These are phyloP conservation scores for Ascidia mentula DNA, from an alignment of 23 tunicate genomes.

Conservation along the genomic window DNA sequence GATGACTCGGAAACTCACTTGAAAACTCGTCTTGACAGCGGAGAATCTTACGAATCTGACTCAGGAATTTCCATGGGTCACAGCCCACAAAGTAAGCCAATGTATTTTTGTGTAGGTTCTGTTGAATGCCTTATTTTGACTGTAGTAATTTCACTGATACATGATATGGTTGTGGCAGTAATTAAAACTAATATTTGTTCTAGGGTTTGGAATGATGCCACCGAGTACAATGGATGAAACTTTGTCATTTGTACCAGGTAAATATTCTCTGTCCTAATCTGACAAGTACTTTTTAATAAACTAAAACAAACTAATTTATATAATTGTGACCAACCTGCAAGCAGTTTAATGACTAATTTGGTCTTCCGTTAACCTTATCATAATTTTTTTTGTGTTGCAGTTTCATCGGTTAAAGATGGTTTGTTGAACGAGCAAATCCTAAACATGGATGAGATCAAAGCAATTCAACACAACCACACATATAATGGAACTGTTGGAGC, in stretches of 20 bases:
- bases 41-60: slow-evolving; percentile 52
- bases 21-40: not conserved
- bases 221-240: not conserved
- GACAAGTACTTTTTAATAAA: too few species aligned
- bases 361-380: too few species aligned
- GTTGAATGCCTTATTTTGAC: not conserved
- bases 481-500: slow-evolving; percentile 58
- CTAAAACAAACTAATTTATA: too few species aligned
- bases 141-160: not conserved
- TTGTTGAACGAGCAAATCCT: not conserved
- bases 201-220: not conserved
- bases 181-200: not conserved
- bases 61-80: slow-evolving; percentile 59
- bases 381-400: not conserved
- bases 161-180: not conserved
- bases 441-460: slow-evolving; percentile 15
- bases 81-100: slow-evolving; percentile 46
- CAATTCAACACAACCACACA: slow-evolving; percentile 58
- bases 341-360: too few species aligned
- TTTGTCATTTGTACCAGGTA: not conserved
- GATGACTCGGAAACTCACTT: slow-evolving; percentile 5
- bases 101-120: too few species aligned
- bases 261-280: too few species aligned
- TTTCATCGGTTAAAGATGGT: not conserved
- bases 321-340: too few species aligned